Conservation (phyloP, 2,888 invertebrate genomes). For the Anodontia alba region DNA sequence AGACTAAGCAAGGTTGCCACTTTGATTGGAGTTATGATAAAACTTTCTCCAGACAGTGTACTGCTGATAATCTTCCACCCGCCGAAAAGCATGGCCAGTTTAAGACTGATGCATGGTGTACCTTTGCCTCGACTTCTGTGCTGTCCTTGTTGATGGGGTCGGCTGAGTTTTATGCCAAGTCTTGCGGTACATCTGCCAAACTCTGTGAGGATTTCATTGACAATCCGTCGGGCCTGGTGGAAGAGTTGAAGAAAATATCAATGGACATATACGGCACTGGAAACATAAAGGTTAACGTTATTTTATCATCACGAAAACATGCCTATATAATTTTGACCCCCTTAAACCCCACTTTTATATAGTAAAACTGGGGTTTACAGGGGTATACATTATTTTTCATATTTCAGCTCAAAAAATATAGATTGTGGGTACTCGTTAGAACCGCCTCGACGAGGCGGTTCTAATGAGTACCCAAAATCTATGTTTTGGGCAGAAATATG, state of each 20-base stretch:
- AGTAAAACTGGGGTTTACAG: too few species aligned
- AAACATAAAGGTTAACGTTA: neutral
- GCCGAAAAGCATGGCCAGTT: neutral
- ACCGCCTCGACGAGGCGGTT: too few species aligned
- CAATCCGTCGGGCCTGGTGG: neutral
- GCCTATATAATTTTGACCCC: too few species aligned
- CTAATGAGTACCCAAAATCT: too few species aligned
- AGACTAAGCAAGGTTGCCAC: neutral
- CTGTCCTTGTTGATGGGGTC: conserved; percentile 17
- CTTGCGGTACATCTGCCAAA: neutral
- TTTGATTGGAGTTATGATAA: conserved; percentile 8
- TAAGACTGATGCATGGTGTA: neutral
- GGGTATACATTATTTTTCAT: too few species aligned
- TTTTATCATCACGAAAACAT: too few species aligned
- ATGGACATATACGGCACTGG: neutral
- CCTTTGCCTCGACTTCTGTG: neutral
- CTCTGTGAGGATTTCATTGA: neutral
- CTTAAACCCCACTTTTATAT: too few species aligned
- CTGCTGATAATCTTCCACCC: neutral
- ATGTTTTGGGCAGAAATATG: too few species aligned
- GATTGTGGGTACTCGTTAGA: too few species aligned
- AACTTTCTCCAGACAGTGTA: neutral
- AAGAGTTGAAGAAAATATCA: neutral
- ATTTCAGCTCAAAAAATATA: too few species aligned
- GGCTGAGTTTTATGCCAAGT: neutral